Percentiles rank a stretch among this genome's conserved stretches.
Evolutionary conservation across 2,113 vertebrate genomes (phyloP).

Genomic region (Perca schrenkii): DNA sequence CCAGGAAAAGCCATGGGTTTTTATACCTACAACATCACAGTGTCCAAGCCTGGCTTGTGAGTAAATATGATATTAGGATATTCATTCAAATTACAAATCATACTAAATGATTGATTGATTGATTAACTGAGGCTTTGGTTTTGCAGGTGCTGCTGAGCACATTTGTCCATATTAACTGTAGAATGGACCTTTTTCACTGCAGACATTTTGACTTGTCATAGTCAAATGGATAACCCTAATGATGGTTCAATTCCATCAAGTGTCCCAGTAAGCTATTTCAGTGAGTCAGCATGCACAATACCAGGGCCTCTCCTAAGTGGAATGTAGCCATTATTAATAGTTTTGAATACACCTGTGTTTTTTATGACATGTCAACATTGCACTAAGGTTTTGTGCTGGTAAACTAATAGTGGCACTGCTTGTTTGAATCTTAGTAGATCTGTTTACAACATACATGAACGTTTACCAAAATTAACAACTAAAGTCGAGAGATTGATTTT

Average conservation of each 20-base stretch:
- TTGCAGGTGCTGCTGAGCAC: background rate
- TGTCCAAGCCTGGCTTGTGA: constrained; percentile 36
- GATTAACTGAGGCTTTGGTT: background rate
- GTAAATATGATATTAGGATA: constrained; percentile 7
- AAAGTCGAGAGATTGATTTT: background rate
- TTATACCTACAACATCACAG: constrained; percentile 30
- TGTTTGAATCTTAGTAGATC: background rate
- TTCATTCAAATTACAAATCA: background rate
- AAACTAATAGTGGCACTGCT: background rate
- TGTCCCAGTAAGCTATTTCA: no score
- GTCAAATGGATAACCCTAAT: no score
- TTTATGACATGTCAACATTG: no score
- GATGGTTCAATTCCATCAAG: no score
- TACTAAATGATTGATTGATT: background rate
- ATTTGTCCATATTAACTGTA: background rate
- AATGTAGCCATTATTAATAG: no score
- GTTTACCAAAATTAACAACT: background rate
- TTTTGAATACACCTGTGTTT: no score
- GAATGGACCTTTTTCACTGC: no score
- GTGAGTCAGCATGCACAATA: no score
- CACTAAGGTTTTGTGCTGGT: background rate
- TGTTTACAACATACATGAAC: constrained; percentile 1
- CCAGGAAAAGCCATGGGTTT: constrained; percentile 31
- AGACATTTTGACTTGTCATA: no score
- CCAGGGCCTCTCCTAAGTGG: no score